Base-by-base conservation (phyloP, 2,888 invertebrate genomes). In the Stratiomys singularior region DNA sequence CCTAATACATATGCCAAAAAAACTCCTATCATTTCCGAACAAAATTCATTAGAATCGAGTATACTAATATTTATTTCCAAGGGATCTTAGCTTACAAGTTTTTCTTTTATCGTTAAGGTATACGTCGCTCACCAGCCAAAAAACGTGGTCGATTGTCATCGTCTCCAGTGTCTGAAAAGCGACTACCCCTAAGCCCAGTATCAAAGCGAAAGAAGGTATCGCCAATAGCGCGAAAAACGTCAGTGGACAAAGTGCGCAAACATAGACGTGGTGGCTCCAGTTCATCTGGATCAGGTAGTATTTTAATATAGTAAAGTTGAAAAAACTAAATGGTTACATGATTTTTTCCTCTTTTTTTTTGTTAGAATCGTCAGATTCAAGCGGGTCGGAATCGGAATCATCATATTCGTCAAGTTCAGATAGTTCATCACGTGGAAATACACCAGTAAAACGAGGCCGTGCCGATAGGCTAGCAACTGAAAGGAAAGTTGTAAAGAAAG, bases 401-500 rank as follows among this genome's bases (percentile, higher is more conserved):
- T 85, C 87, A n/a, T 85, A 84, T 1, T 85, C 87, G 23, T 86
- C 87, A 13, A 85, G 86, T 46, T 86, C 88, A 37, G 77, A 71
- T 44, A 87, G 84, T 78, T 87, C 87, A 30, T 85, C 87, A 5
- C 83, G 83, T 46, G 85, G 82, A 7, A 82, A 81, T 1, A 82
- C 84, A 56, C 84, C 85, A 15, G 83, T 83, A 44, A 86, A 86
- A 76, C 84, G 86, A 37, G 76, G 74, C 67, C 27, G 79, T 76
- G 47, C 71, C n/a, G 80, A 81, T 25, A 79, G 78, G 47, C 18
- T 46, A 11, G 76, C 72, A 0, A 30, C 71, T 74, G 86, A 87
- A 80, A 83, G 86, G 44, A 86, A 87, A 82, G 79, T 82, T 66
- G 81, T 82, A 15, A 87, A 87, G 80, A 87, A 87, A 82, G 85